phyloP scores from a whole-genome alignment of 2,113 vertebrate species.

The Ammodytes dubius region DNA sequence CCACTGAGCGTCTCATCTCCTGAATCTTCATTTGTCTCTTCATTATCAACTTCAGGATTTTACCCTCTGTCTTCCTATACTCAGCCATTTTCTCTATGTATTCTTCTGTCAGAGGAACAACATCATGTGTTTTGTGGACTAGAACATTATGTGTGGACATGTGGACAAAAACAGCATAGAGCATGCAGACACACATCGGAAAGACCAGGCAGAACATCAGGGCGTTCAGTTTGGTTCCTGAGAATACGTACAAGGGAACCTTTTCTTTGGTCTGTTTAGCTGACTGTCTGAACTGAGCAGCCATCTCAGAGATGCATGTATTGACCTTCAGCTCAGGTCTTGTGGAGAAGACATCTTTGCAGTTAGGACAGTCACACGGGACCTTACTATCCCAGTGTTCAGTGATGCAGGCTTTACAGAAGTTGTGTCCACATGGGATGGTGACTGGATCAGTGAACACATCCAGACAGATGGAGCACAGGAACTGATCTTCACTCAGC shows the following conservation, averaged over 20 bases:
- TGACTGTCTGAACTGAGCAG: neutral
- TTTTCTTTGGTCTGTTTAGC: no score
- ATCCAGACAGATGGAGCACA: neutral
- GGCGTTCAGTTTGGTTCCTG: neutral
- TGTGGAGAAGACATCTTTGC: neutral
- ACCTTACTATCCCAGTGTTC: neutral
- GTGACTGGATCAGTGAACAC: neutral
- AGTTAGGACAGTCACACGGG: neutral
- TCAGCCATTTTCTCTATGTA: neutral
- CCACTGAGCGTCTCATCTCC: neutral
- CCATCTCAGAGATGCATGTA: neutral
- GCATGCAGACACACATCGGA: neutral
- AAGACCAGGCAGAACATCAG: neutral
- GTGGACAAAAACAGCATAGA: neutral
- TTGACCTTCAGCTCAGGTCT: conserved; percentile 9
- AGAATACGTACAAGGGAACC: neutral
- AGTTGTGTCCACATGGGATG: neutral
- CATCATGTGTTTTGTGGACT: conserved; percentile 10
- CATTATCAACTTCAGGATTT: neutral
- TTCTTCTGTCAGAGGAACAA: conserved; percentile 15
- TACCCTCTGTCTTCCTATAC: neutral
- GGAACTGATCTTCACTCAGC: no score
- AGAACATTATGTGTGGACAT: no score
- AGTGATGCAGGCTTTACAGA: neutral
- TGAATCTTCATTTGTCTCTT: neutral